A percentile compares a stretch with the other conserved stretches of the same genome.
Conservation (phyloP, 2,888 invertebrate genomes). For the Bombyx huttoni region DNA sequence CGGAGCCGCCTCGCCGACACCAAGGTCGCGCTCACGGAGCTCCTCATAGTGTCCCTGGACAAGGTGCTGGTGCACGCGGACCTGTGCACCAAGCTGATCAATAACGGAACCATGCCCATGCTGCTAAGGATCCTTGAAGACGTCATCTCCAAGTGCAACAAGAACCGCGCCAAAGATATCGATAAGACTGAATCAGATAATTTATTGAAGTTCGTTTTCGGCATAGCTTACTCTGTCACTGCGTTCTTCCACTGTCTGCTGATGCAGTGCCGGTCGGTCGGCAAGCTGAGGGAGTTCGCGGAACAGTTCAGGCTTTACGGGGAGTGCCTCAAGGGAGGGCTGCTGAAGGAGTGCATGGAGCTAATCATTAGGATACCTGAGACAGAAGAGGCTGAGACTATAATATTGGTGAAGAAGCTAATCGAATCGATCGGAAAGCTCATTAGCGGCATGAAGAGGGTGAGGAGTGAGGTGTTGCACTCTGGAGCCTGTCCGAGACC, state of each 20-base stretch:
- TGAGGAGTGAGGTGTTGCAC: constrained; percentile 71
- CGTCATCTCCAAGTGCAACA: constrained; percentile 49
- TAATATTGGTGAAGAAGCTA: constrained; percentile 61
- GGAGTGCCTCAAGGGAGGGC: constrained; percentile 71
- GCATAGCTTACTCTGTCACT: constrained; percentile 70
- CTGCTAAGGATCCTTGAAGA: constrained; percentile 73
- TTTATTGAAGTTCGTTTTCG: constrained; percentile 73
- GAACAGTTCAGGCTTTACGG: constrained; percentile 73
- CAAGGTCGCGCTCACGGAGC: constrained; percentile 70
- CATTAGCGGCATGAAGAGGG: constrained; percentile 69
- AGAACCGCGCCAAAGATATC: constrained; percentile 29
- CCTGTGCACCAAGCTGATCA: constrained; percentile 70
- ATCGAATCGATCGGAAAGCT: constrained; percentile 71
- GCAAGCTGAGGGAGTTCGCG: constrained; percentile 69
- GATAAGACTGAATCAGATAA: constrained; percentile 57
- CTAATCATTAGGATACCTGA: constrained; percentile 66
- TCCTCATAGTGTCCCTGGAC: constrained; percentile 72
- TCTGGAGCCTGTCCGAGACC: constrained; percentile 61
- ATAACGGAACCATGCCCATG: constrained; percentile 75
- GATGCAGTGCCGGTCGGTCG: constrained; percentile 65
- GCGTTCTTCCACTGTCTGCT: constrained; percentile 74
- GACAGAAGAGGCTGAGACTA: constrained; percentile 37
- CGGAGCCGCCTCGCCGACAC: constrained; percentile 63
- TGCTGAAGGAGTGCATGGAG: constrained; percentile 69
- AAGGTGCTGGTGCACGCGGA: constrained; percentile 66